Base-by-base conservation (phyloP, 2,113 vertebrate genomes). In the Bubo bubo region DNA sequence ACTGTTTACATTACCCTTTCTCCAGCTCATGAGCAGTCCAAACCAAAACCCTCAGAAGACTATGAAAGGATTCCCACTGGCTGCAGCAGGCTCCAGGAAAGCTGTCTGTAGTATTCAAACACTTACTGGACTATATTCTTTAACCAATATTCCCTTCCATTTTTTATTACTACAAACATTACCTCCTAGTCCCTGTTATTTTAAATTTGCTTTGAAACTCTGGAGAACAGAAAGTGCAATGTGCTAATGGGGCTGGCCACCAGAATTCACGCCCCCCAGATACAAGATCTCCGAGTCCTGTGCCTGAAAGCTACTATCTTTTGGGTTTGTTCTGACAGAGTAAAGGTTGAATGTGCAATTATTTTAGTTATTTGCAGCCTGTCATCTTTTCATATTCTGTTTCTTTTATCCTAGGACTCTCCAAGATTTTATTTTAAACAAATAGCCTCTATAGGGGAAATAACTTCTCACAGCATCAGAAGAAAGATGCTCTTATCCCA, bases 141-240 rank as follows among this genome's bases (percentile, higher is more conserved):
- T 87, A 88, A 72, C 19, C n/a, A 55, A 45, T 22, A 79, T 79
- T 95, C 64, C 64, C 58, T 93, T 93, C 68, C 45, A 52, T 9
- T 59, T 94, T 93, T 88, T 73, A 63, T 70, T 88, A 88, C 59
- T 74, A 39, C 80, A 71, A 88, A 71, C 23, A 79, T 62, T 86
- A 58, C 49, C 19, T 75, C 91, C 62, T 60, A 74, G 52, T 86
- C 37, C 58, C 80, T 58, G 17, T 26, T 94, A 59, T 62, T 82
- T 81, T 88, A 90, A 90, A 79, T 92, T 92, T 88, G 6, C 68
- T 84, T 89, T 84, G 37, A 93, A 96, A 28, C 66, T 87, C 88
- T 72, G 20, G 72, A 86, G 83, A 92, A 63, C 67, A 64, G 73
- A 93, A 97, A 79, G 60, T 14, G 71, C 55, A 71, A 86, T 2